Evolutionary conservation across 2,113 vertebrate genomes (phyloP), one percentile per base, ranked within the genome.

Genomic region (Galemys pyrenaicus): DNA sequence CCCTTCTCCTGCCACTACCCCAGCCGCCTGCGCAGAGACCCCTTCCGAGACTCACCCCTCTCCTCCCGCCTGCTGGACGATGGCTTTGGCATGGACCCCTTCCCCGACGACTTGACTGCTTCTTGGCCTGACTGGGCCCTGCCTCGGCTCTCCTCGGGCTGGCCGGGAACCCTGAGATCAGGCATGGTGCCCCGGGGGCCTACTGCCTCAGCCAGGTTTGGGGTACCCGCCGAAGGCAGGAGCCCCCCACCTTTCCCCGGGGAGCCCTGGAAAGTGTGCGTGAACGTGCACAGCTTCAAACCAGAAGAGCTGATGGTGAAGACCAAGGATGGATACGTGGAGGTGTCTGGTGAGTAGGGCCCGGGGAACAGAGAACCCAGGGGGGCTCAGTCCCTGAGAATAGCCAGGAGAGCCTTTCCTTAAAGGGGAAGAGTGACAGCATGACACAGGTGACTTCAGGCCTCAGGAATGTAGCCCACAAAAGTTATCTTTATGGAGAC

Each of bases 231-330:
- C 0, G 99, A 99, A 97, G 96, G 98, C 92, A 98, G 98, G 94
- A 98, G 97, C 98, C 98, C 99, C 4, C 98, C 88, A 26, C 97
- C 98, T 44, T 97, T 98, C 68, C 97, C 98, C 0, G 99, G 99
- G 0, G 99, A 99, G 93, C 99, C 99, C 20, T 99, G 99, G 99
- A 99, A 99, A 95, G 99, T 99, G n/a, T 99, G 99, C 17, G 99
- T 99, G 90, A 99, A 99, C 26, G 99, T 99, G 90, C 99, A 99
- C 98, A 99, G 99, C 98, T 99, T 99, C 98, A 99, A 98, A 87
- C 98, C 99, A 0, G 99, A 99, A 96, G 99, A 99, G 94, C 97
- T 99, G 85, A 98, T 98, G 1, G 98, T 99, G 82, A 99, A 99
- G 97, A 99, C 99, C 71, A 99, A 98, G 95, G 99, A 99, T 0